Evolutionary conservation across 2,888 invertebrate species (phyloP), one percentile per base, ranked within the genome.

Genomic region (Apotomis turbidana): DNA sequence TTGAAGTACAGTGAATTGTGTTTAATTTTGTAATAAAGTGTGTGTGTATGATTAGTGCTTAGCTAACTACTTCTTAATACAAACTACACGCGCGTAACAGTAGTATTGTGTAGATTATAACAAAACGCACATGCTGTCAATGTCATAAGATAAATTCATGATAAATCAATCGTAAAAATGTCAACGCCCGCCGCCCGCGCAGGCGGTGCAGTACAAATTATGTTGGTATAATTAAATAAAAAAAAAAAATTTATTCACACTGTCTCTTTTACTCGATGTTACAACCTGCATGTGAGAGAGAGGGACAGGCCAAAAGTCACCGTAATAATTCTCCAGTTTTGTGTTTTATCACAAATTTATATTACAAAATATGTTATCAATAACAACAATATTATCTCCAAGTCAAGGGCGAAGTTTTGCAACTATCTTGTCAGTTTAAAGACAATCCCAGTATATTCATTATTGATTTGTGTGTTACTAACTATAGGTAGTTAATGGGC

Each of bases 401-500:
- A 62, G 36, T 74, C 74, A 63, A 68, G 52, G 49, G 64, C 61
- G 68, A 59, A 64, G 54, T 69, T 60, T 71, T 52, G 61, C 44
- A 52, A 61, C 15, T 38, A 15, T 55, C 55, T 15, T 66, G 59
- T 57, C 3, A 52, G 52, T 66, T 68, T 12, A 10, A 27, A 66
- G 61, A 58, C 41, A 63, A 49, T 62, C 10, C 36, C 27, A 44
- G 1, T 54, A 13, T 54, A 44, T 13, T 15, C 44, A n/a, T 55
- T 51, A 6, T 52, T 63, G 38, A 62, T 63, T 38, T 41, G 41
- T 54, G 66, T 57, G 55, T 41, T 9, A 52, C 12, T 27, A 27
- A 27, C 27, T 2, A 27, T 27, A 27, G 27, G 27, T 27, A 27
- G 27, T 27, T 27, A 27, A 27, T 27, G 6, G 15, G 55, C 9